Conservation (phyloP, 2,113 vertebrate genomes). For the Hylia prasina region DNA sequence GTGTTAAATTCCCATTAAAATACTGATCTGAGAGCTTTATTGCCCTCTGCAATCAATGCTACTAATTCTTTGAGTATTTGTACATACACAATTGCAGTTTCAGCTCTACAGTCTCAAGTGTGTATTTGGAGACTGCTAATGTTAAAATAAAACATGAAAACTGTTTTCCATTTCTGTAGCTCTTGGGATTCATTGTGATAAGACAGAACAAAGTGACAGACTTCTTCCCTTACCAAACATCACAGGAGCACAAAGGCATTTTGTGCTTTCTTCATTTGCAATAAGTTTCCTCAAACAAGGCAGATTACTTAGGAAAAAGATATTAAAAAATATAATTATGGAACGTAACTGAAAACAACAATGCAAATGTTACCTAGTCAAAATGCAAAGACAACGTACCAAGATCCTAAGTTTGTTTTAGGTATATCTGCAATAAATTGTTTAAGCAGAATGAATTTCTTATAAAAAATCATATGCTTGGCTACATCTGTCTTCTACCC, state of each 20-base stretch:
- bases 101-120: not conserved
- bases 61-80: conserved; percentile 33
- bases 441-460: not conserved
- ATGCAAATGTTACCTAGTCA: not conserved
- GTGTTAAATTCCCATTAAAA: not conserved
- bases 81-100: not conserved
- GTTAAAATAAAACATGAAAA: conserved; percentile 5
- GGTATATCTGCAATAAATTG: not conserved
- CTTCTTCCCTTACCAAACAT: not conserved
- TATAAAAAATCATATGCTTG: not conserved
- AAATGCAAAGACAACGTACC: not conserved
- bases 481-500: not conserved
- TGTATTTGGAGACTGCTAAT: not conserved
- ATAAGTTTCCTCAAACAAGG: not conserved
- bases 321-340: not conserved
- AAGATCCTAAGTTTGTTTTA: not conserved
- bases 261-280: not conserved
- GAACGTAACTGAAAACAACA: not conserved
- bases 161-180: not conserved
- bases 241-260: not conserved
- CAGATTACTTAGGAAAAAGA: not conserved
- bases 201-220: not conserved
- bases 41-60: not conserved
- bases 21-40: not conserved
- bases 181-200: not conserved